Conservation (phyloP, 2,797 vertebrate genomes). For the Oryzias dopingdopingensis region DNA sequence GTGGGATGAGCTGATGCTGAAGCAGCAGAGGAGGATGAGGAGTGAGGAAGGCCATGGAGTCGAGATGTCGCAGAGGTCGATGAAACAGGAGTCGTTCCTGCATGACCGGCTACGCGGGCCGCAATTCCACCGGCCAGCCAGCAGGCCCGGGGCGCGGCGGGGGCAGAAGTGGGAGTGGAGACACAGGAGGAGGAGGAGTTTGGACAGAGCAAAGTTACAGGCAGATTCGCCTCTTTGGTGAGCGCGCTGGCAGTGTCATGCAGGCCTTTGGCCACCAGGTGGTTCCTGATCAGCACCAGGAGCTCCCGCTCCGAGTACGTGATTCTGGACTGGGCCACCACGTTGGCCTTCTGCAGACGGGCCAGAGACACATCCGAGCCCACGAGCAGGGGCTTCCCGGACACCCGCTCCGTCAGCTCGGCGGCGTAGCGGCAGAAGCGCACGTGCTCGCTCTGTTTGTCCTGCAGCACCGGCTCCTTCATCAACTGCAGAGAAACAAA, state of each 20-base stretch:
- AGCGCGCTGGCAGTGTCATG: conserved; percentile 85
- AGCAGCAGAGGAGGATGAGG: conserved; percentile 39
- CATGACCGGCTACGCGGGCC: conserved; percentile 74
- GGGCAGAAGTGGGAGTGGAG: conserved; percentile 70
- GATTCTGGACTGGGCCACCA: conserved; percentile 94
- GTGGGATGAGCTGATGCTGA: too few species aligned
- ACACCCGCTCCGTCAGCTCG: conserved; percentile 90
- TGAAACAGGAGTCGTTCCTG: conserved; percentile 56
- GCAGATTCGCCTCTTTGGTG: conserved; percentile 87
- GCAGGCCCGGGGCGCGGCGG: conserved; percentile 81
- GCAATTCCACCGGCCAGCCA: conserved; percentile 83
- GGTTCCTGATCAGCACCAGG: conserved; percentile 91
- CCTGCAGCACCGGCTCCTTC: conserved; percentile 96
- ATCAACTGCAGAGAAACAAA: conserved; percentile 73
- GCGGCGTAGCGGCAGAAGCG: conserved; percentile 93
- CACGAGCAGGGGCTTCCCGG: conserved; percentile 89
- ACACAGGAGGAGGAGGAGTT: conserved; percentile 75
- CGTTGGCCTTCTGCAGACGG: conserved; percentile 89
- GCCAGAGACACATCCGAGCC: conserved; percentile 92
- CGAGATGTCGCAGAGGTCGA: neutral
- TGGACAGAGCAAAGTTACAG: conserved; percentile 78
- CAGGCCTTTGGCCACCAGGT: conserved; percentile 91
- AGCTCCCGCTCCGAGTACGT: conserved; percentile 93
- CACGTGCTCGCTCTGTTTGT: conserved; percentile 94
- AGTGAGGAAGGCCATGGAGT: conserved; percentile 53